A percentile compares a stretch with the other conserved stretches of the same genome.
These are phyloP conservation scores for Euzophera pinguis DNA, from an alignment of 2,888 invertebrate genomes.

Conservation along the genomic window DNA sequence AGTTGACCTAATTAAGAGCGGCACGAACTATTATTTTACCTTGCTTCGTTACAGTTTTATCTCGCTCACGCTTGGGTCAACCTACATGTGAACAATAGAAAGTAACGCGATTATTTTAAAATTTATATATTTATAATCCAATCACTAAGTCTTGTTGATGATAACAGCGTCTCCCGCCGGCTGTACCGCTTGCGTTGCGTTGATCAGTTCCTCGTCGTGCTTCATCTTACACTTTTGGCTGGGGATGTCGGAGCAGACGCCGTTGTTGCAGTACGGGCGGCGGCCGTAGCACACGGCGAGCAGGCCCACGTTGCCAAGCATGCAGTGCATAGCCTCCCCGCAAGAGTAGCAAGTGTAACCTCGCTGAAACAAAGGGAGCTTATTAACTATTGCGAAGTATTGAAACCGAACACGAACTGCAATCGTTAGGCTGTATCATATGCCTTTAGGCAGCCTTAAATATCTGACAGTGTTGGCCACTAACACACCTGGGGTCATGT, in stretches of 20 bases:
- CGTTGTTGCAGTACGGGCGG: conserved; percentile 38
- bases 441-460: too few relatives aligned
- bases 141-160: background rate
- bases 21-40: too few relatives aligned
- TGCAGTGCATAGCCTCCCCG: conserved; percentile 39
- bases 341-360: conserved; percentile 42
- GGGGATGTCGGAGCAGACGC: conserved; percentile 37
- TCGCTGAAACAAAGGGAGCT: conserved; percentile 27
- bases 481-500: too few relatives aligned
- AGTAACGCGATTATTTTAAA: too few relatives aligned
- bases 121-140: background rate
- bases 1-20: too few relatives aligned
- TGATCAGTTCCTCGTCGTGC: background rate
- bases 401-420: too few relatives aligned
- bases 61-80: too few relatives aligned
- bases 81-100: too few relatives aligned
- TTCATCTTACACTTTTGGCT: conserved; percentile 29
- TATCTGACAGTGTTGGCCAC: too few relatives aligned
- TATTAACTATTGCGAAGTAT: background rate
- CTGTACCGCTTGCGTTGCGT: background rate
- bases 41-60: too few relatives aligned
- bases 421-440: too few relatives aligned
- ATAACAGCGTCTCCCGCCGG: background rate
- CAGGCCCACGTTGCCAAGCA: conserved; percentile 35
- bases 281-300: conserved; percentile 38